Base-by-base conservation (phyloP, 2,113 vertebrate species). In the Microcebus ravelobensis region DNA sequence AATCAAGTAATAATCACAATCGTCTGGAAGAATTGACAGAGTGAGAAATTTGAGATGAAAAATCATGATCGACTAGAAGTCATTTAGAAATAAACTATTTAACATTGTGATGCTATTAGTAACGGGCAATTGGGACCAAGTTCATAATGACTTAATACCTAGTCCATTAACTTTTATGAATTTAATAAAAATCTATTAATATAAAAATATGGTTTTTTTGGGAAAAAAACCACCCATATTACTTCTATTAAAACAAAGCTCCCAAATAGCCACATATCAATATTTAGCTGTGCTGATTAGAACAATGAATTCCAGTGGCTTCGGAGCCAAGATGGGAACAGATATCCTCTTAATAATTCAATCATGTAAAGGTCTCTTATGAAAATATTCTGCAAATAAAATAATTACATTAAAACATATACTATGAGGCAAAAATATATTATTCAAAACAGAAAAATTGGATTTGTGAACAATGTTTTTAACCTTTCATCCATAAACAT, bases 81-180 rank as follows among this genome's bases (percentile, higher is more conserved):
- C 90, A 95, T 93, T 97, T 80, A 86, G 87, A 96, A 94, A 88
- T 73, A 90, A 95, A 96, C 81, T 88, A 90, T 93, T 97, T 96
- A 96, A 96, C 79, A 97, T 92, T 96, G 95, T 96, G 96, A 93
- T 94, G 81, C 71, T 92, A 97, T 98, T 97, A 97, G 97, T 97
- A 98, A 96, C 67, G 96, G 96, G 95, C 97, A 97, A 97, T 97
- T 97, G 97, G 84, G 80, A 94, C 84, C 97, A 96, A 97, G 96
- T 96, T 98, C 94, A 96, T 98, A 98, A 98, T 98, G 97, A 97
- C 93, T 97, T 97, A 97, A 97, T 97, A 90, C 96, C 77, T 97
- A 98, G 96, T 96, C 96, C 98, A 98, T 98, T 98, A 98, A 98
- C 95, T 98, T 98, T 98, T 98, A 97, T 98, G 95, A 97, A 98